Conservation (phyloP, 2,797 vertebrate genomes). For the Huso huso region DNA sequence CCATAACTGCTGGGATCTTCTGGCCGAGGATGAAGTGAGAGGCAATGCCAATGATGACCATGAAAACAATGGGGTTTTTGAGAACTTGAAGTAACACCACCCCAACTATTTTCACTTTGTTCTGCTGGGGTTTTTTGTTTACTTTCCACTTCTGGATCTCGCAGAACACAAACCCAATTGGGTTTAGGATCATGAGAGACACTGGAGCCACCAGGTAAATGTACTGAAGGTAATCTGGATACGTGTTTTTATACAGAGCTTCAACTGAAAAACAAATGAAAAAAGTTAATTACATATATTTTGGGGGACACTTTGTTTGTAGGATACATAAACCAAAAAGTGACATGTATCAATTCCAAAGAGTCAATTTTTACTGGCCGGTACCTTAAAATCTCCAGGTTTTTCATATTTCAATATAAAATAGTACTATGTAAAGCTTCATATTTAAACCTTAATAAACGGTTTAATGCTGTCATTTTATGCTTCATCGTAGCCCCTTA, state of each 20-base stretch:
- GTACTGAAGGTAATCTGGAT: slow-evolving; percentile 92
- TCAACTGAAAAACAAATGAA: slow-evolving; percentile 53
- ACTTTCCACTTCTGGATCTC: slow-evolving; percentile 88
- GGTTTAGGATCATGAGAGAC: slow-evolving; percentile 92
- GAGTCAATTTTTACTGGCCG: too few species aligned
- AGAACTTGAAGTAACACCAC: slow-evolving; percentile 76
- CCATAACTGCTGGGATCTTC: slow-evolving; percentile 79
- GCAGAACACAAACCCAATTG: slow-evolving; percentile 80
- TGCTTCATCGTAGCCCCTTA: too few species aligned
- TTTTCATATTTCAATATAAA: too few species aligned
- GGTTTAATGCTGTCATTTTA: too few species aligned
- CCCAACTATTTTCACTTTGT: slow-evolving; percentile 73
- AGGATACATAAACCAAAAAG: too few species aligned
- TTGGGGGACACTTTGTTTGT: too few species aligned
- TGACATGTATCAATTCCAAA: too few species aligned
- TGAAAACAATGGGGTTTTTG: slow-evolving; percentile 94
- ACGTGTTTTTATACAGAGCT: slow-evolving; percentile 78
- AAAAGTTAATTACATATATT: too few species aligned
- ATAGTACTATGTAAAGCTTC: too few species aligned
- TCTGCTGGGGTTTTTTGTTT: slow-evolving; percentile 60
- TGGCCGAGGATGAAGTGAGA: slow-evolving; percentile 82
- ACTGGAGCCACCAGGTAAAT: slow-evolving; percentile 94
- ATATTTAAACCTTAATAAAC: too few species aligned
- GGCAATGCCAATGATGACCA: slow-evolving; percentile 86
- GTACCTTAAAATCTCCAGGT: too few species aligned